These are phyloP conservation scores for Eretmochelys imbricata DNA, from an alignment of 2,113 vertebrate species.

Conservation along the genomic window DNA sequence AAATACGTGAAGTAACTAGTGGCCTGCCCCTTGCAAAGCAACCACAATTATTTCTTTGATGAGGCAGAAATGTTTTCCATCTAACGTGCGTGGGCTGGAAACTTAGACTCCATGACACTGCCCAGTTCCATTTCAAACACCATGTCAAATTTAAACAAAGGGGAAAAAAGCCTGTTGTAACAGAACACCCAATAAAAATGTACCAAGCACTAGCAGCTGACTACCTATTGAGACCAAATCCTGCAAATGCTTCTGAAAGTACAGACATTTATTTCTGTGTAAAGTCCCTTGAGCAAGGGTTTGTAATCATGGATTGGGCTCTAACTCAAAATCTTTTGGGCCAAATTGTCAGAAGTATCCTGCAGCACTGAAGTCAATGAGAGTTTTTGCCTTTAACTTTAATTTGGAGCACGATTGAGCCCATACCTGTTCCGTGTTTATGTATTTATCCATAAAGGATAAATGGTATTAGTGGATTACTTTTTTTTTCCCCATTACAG, in stretches of 20 bases:
- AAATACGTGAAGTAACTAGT: background rate
- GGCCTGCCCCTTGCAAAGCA: background rate
- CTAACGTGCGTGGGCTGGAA: background rate
- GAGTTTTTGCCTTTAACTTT: background rate
- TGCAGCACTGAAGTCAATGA: background rate
- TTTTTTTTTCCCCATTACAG: background rate
- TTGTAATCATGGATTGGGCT: background rate
- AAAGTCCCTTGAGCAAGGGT: background rate
- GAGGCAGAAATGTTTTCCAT: background rate
- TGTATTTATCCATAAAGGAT: background rate
- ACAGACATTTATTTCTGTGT: background rate
- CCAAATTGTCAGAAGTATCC: background rate
- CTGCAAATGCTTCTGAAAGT: background rate
- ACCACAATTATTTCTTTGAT: constrained; percentile 23
- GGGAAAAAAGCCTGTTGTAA: background rate
- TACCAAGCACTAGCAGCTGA: background rate
- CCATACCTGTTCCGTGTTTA: background rate
- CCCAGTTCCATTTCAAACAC: background rate
- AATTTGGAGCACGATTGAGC: background rate
- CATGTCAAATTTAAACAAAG: background rate
- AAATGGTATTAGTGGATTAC: background rate
- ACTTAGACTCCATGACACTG: accelerated
- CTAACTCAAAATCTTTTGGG: background rate
- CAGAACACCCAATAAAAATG: background rate
- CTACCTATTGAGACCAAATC: background rate